A percentile compares a stretch with the other conserved stretches of the same genome.
Conservation (phyloP, 35 echinoderm and acorn worm species). For the Apostichopus californicus region DNA sequence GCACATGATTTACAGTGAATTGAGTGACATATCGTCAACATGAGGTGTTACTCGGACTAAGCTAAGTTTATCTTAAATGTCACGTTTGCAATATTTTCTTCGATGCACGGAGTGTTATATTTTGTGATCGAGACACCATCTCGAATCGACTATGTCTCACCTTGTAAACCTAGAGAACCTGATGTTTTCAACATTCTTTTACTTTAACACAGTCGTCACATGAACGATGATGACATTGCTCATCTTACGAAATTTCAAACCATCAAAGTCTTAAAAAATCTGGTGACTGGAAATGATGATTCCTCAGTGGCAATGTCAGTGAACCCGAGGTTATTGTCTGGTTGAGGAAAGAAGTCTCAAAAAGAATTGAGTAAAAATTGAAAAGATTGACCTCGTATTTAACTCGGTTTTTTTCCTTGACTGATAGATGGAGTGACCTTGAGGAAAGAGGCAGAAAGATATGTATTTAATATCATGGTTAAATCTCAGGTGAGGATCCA, state of each 20-base stretch:
- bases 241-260: constrained; percentile 8
- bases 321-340: constrained; percentile 10
- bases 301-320: not conserved
- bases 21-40: not conserved
- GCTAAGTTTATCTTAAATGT: not conserved
- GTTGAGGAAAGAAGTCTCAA: not conserved
- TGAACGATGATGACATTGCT: not conserved
- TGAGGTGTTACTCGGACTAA: not conserved
- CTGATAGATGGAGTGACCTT: too few species aligned
- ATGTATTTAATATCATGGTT: too few species aligned
- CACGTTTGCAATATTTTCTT: constrained; percentile 7
- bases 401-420: not conserved
- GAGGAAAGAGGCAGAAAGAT: too few species aligned
- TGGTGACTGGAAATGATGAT: not conserved
- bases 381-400: not conserved
- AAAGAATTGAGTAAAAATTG: too few species aligned
- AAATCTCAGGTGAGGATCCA: too few species aligned
- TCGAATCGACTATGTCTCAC: not conserved
- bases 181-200: not conserved
- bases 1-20: not conserved
- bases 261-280: not conserved
- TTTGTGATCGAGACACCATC: not conserved
- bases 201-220: not conserved
- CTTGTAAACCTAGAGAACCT: not conserved
- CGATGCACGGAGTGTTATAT: not conserved